Conservation (phyloP, 2,113 vertebrate genomes). For the Zingel zingel region DNA sequence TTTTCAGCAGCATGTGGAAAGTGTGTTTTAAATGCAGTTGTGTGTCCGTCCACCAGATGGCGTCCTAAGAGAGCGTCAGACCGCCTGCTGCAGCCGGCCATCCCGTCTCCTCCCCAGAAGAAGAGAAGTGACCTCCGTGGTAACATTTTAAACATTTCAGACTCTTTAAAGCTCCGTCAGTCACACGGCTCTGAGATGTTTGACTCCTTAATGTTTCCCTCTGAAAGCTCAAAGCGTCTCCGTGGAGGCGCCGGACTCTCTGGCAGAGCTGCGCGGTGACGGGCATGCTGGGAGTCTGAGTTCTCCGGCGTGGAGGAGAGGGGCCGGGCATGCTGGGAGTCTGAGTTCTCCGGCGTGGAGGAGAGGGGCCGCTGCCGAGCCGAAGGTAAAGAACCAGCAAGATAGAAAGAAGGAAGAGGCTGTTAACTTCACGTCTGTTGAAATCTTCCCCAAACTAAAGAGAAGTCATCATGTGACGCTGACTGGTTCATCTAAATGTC, state of each 20-base stretch:
- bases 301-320: background rate
- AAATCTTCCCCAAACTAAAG: too few species aligned
- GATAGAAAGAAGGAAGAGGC: too few species aligned
- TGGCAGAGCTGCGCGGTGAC: conserved; percentile 41
- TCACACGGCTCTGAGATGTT: too few species aligned
- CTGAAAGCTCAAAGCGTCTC: conserved; percentile 4
- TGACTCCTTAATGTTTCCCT: too few species aligned
- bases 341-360: background rate
- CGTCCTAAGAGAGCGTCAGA: conserved; percentile 79
- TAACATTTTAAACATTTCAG: background rate
- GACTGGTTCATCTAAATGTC: too few species aligned
- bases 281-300: conserved; percentile 50
- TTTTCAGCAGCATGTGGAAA: too few species aligned
- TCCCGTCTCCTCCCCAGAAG: conserved; percentile 48
- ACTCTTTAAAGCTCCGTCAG: too few species aligned
- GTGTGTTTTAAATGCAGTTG: too few species aligned
- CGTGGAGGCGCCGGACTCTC: conserved; percentile 45
- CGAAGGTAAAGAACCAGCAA: conserved; percentile 7
- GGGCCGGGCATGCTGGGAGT: conserved; percentile 42
- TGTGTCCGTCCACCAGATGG: conserved; percentile 66
- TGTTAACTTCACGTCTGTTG: too few species aligned
- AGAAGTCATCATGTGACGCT: too few species aligned
- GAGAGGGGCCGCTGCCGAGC: background rate
- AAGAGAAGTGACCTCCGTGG: conserved; percentile 24
- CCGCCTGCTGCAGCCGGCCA: conserved; percentile 31